Evolutionary conservation across 2,113 vertebrate genomes (phyloP).

Genomic region (Maccullochella peelii): DNA sequence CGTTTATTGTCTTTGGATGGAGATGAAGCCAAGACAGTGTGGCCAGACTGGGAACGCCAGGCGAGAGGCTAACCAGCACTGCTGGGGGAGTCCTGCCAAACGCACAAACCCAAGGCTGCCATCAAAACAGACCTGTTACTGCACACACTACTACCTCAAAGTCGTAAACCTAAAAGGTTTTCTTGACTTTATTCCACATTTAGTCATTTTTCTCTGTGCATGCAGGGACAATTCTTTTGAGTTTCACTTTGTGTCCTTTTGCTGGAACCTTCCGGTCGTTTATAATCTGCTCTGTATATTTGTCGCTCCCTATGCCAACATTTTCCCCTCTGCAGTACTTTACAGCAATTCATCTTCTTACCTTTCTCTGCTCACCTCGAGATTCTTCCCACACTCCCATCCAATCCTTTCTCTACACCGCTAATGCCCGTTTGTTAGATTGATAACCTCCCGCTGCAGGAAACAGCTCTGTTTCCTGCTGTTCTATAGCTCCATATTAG

Average conservation of each 20-base stretch:
- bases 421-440: conserved; percentile 59
- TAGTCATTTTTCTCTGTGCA: conserved; percentile 17
- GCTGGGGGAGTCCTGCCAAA: conserved; percentile 46
- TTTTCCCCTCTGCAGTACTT: conserved; percentile 7
- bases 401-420: not conserved
- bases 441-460: conserved; percentile 74
- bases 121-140: conserved; percentile 39
- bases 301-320: not conserved
- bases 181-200: conserved; percentile 10
- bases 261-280: conserved; percentile 16
- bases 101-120: conserved; percentile 42
- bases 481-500: conserved; percentile 62
- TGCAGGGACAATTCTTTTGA: not conserved
- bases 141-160: conserved; percentile 20
- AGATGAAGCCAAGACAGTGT: conserved; percentile 56
- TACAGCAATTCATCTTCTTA: conserved; percentile 18
- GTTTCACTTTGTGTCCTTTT: conserved; percentile 8
- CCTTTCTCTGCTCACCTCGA: conserved; percentile 26
- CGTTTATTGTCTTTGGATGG: conserved; percentile 67
- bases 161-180: conserved; percentile 2
- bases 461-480: conserved; percentile 64
- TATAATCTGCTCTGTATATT: conserved; percentile 17
- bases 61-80: conserved; percentile 37
- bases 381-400: conserved; percentile 4
- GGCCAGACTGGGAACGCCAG: conserved; percentile 37